Percentiles rank a stretch among this genome's conserved stretches.
Conservation (phyloP, 2,888 invertebrate species). For the Psylliodes chrysocephalus region DNA sequence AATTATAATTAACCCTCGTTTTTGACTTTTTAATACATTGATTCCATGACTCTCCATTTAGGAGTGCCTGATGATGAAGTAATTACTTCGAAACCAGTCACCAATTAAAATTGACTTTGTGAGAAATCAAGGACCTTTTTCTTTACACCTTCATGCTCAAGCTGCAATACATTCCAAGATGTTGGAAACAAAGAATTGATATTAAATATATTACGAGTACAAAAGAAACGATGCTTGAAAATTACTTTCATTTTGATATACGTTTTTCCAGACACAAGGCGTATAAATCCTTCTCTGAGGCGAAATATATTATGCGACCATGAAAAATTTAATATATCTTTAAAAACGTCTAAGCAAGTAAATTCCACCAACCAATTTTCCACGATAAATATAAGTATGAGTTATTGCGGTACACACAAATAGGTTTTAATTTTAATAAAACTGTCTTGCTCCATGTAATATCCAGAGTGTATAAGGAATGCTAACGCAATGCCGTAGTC, state of each 20-base stretch:
- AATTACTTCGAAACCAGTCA: too few relatives aligned
- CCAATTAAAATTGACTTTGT: too few relatives aligned
- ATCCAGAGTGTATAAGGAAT: constrained; percentile 41
- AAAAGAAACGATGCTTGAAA: neutral
- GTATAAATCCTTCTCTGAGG: neutral
- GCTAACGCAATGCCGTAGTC: neutral
- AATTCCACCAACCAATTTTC: constrained; percentile 31
- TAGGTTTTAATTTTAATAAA: constrained; percentile 51
- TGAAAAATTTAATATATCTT: constrained; percentile 35
- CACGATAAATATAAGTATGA: constrained; percentile 40
- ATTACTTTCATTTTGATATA: neutral
- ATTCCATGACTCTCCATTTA: too few relatives aligned
- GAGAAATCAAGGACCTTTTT: too few relatives aligned
- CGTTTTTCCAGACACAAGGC: constrained; percentile 1
- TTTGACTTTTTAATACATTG: too few relatives aligned
- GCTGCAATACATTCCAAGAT: too few relatives aligned
- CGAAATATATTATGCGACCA: constrained; percentile 20
- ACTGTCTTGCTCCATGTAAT: constrained; percentile 49
- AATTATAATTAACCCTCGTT: too few relatives aligned
- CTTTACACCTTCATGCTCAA: too few relatives aligned
- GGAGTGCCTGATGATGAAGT: too few relatives aligned
- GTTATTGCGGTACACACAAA: constrained; percentile 41
- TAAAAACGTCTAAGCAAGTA: constrained; percentile 20
- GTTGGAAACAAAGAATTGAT: too few relatives aligned
- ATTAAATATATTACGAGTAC: too few relatives aligned